Conservation (phyloP, 2,797 vertebrate genomes). For the Cossypha polioptera region DNA sequence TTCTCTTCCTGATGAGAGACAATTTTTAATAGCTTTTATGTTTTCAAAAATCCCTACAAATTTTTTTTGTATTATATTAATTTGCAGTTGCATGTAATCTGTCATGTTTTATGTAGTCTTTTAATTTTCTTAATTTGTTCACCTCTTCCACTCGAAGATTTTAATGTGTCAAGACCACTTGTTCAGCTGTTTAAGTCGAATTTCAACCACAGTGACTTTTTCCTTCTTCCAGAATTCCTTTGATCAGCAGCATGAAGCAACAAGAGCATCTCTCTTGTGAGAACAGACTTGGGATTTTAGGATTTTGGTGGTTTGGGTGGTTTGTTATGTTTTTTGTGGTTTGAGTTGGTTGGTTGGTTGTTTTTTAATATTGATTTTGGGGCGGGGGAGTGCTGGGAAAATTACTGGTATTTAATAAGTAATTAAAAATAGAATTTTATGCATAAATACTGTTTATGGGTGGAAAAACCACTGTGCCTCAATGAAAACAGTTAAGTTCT, state of each 20-base stretch:
- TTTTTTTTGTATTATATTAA: neutral
- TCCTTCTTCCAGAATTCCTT: neutral
- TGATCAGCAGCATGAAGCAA: neutral
- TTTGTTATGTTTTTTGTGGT: neutral
- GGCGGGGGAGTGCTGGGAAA: neutral
- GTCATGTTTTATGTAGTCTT: neutral
- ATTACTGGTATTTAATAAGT: fast-evolving
- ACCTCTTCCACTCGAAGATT: neutral
- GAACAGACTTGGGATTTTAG: neutral
- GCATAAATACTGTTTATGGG: neutral
- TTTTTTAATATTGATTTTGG: neutral
- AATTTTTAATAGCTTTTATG: neutral
- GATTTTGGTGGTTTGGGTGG: neutral
- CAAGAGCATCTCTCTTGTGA: neutral
- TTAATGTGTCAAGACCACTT: neutral
- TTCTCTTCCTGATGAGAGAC: neutral
- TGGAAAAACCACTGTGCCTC: neutral
- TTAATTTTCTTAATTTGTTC: neutral
- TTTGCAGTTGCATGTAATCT: neutral
- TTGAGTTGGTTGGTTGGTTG: neutral
- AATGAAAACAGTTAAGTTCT: neutral
- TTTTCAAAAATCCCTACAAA: neutral
- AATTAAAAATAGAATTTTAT: neutral
- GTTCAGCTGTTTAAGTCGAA: neutral
- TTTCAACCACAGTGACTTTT: neutral